Evolutionary conservation across 2,888 invertebrate species (phyloP).

Genomic region (Adela reaumurella): DNA sequence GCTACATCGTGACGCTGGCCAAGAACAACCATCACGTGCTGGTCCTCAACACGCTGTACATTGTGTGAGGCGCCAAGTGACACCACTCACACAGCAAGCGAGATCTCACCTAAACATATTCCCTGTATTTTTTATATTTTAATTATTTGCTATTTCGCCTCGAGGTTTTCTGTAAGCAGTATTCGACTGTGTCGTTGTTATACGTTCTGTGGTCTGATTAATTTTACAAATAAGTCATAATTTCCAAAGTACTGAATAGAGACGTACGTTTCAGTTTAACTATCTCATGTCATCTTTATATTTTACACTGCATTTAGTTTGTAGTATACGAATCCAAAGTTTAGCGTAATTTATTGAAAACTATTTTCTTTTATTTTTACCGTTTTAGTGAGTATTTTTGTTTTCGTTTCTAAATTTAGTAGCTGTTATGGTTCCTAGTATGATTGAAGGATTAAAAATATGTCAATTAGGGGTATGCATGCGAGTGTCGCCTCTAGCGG

Average conservation of each 20-base stretch:
- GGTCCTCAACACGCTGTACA: constrained; percentile 90
- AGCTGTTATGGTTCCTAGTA: constrained; percentile 58
- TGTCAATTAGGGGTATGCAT: constrained; percentile 57
- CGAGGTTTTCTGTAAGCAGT: constrained; percentile 54
- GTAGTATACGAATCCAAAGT: constrained; percentile 55
- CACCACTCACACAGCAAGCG: constrained; percentile 18
- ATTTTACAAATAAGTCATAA: constrained; percentile 38
- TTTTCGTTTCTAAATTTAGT: constrained; percentile 46
- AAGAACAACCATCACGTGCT: constrained; percentile 99
- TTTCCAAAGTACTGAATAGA: constrained; percentile 50
- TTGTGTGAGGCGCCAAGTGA: constrained; percentile 78
- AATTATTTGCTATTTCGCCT: constrained; percentile 54
- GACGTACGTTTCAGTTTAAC: constrained; percentile 35
- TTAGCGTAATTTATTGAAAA: constrained; percentile 36
- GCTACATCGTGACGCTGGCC: constrained; percentile 92
- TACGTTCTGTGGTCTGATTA: constrained; percentile 45
- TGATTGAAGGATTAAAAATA: constrained; percentile 47
- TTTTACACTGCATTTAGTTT: constrained; percentile 53
- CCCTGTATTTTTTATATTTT: constrained; percentile 44
- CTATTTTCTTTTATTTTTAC: constrained; percentile 10
- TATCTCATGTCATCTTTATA: constrained; percentile 31
- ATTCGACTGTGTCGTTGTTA: constrained; percentile 52
- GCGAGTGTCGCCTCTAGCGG: constrained; percentile 42
- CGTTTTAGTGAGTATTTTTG: constrained; percentile 22
- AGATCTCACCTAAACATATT: constrained; percentile 53